phyloP scores from a whole-genome alignment of 2,888 invertebrate genomes.

The Agonopterix subpropinquella region DNA sequence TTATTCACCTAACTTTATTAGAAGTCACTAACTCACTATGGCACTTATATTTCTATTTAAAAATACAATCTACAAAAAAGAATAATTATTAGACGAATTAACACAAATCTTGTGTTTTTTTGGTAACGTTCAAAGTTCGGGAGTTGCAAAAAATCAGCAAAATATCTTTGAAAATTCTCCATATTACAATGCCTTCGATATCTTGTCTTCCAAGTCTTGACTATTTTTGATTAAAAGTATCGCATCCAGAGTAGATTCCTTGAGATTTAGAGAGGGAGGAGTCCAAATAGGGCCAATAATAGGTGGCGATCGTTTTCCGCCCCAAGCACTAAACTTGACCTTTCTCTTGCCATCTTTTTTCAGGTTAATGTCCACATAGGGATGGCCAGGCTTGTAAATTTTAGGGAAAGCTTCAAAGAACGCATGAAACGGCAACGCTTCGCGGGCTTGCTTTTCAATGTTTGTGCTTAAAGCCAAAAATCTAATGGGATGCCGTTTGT shows the following conservation, averaged over 20 bases:
- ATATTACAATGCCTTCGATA: constrained; percentile 16
- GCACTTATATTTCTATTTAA: constrained; percentile 25
- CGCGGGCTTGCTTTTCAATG: constrained; percentile 32
- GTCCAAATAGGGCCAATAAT: constrained; percentile 70
- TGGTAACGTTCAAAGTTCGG: neutral
- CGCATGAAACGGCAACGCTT: constrained; percentile 49
- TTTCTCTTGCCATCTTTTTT: constrained; percentile 66
- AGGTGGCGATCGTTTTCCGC: constrained; percentile 62
- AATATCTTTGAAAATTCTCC: constrained; percentile 3
- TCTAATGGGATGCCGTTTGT: constrained; percentile 54
- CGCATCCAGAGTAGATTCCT: constrained; percentile 47
- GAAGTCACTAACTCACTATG: constrained; percentile 23
- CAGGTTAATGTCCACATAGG: constrained; percentile 51
- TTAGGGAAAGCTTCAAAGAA: constrained; percentile 46
- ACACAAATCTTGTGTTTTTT: neutral
- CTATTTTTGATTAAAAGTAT: constrained; percentile 48
- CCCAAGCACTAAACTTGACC: constrained; percentile 68
- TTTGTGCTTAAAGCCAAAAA: constrained; percentile 46
- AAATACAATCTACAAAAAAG: neutral
- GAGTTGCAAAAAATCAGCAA: constrained; percentile 6
- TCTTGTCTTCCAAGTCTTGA: constrained; percentile 20
- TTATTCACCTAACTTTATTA: constrained; percentile 9
- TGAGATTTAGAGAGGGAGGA: constrained; percentile 39
- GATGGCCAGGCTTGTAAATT: constrained; percentile 55
- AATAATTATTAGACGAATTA: neutral